Evolutionary conservation across 2,113 vertebrate genomes (phyloP).

Genomic region (Triplophysa dalaica): DNA sequence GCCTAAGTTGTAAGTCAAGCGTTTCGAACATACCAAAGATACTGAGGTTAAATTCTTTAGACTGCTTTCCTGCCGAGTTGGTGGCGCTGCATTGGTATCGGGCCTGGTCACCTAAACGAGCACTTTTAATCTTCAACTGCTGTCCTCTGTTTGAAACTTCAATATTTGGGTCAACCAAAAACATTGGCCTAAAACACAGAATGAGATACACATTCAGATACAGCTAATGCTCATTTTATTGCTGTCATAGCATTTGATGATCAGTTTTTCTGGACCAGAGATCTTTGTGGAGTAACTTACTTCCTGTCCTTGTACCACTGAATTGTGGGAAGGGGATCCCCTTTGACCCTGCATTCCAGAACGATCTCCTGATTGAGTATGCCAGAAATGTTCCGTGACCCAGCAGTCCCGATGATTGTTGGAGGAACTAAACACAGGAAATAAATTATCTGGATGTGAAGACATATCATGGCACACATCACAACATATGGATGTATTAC

Average conservation of each 20-base stretch:
- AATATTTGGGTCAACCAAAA: slow-evolving; percentile 83
- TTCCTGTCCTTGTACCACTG: slow-evolving; percentile 97
- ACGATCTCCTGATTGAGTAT: slow-evolving; percentile 78
- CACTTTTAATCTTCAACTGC: slow-evolving; percentile 80
- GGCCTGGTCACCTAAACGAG: slow-evolving; percentile 86
- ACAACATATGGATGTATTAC: not conserved
- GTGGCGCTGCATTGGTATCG: slow-evolving; percentile 86
- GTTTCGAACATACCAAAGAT: slow-evolving; percentile 77
- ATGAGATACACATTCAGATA: not conserved
- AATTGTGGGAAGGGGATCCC: slow-evolving; percentile 84
- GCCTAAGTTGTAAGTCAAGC: too few species aligned
- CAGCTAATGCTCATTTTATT: not conserved
- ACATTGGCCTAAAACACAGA: slow-evolving; percentile 76
- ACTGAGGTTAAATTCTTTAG: slow-evolving; percentile 83
- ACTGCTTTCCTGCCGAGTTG: slow-evolving; percentile 86
- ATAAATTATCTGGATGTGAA: not conserved
- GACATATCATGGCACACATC: not conserved
- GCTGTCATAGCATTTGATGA: not conserved
- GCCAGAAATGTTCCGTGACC: slow-evolving; percentile 74
- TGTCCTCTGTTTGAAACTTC: slow-evolving; percentile 82
- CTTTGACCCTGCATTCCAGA: slow-evolving; percentile 86
- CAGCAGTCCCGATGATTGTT: slow-evolving; percentile 71
- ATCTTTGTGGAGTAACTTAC: slow-evolving; percentile 73
- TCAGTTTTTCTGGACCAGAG: not conserved
- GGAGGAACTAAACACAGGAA: slow-evolving; percentile 82